A percentile compares a stretch with the other conserved stretches of the same genome.
phyloP scores from a whole-genome alignment of 2,888 invertebrate genomes.

The Rhogogaster chlorosoma region DNA sequence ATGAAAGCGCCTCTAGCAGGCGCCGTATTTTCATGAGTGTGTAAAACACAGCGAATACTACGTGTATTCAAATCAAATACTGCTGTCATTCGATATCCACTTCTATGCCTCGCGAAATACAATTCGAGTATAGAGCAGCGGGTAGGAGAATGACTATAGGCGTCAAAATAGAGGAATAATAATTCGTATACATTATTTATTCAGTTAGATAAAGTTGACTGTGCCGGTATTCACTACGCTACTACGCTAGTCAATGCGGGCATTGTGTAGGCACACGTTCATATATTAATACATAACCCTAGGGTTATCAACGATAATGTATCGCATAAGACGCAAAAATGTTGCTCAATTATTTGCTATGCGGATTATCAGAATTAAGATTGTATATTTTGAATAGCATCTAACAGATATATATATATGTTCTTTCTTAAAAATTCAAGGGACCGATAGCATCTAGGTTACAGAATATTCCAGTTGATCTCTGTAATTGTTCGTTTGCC shows the following conservation, averaged over 20 bases:
- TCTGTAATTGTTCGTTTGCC: not conserved
- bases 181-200: not conserved
- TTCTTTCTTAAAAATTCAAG: not conserved
- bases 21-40: not conserved
- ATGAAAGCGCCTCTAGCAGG: not conserved
- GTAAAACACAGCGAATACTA: not conserved
- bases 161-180: not conserved
- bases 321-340: not conserved
- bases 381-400: not conserved
- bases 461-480: not conserved
- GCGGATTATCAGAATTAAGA: not conserved
- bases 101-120: not conserved
- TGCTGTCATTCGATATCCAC: not conserved
- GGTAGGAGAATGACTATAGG: not conserved
- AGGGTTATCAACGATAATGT: not conserved
- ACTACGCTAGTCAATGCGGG: conserved; percentile 3
- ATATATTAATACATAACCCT: not conserved
- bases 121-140: not conserved
- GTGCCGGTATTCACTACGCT: not conserved
- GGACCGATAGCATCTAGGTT: no score
- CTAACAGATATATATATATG: not conserved
- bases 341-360: no score
- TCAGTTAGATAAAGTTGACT: not conserved
- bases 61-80: not conserved
- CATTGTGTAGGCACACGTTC: not conserved